Evolutionary conservation across 2,797 vertebrate species (phyloP).

Genomic region (Carcharodon carcharias): DNA sequence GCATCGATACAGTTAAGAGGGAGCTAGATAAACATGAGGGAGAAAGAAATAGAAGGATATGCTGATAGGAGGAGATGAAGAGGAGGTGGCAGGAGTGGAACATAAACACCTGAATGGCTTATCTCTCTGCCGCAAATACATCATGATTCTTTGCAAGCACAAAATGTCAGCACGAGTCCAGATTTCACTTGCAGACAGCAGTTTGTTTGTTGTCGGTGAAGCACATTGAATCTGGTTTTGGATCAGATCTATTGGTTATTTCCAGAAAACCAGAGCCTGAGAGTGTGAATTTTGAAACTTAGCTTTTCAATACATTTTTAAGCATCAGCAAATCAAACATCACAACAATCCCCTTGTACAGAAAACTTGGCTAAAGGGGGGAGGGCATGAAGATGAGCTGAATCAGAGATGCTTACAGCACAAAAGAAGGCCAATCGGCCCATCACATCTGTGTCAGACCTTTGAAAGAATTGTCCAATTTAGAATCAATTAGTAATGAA

Average conservation of each 20-base stretch:
- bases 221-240: background rate
- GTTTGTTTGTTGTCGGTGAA: background rate
- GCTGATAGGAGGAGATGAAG: background rate
- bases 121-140: background rate
- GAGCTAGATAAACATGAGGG: background rate
- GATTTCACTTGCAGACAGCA: background rate
- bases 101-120: background rate
- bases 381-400: background rate
- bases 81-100: background rate
- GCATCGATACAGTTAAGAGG: background rate
- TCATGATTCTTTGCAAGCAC: background rate
- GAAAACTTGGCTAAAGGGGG: background rate
- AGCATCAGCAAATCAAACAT: background rate
- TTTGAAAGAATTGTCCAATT: background rate
- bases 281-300: background rate
- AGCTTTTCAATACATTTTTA: background rate
- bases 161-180: background rate
- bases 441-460: too few relatives aligned
- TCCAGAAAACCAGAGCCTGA: too few relatives aligned
- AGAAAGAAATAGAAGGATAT: background rate
- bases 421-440: background rate
- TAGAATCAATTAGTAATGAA: background rate
- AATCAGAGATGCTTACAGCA: background rate
- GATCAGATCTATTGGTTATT: background rate
- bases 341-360: background rate